A percentile compares a stretch with the other conserved stretches of the same genome.
phyloP scores from a whole-genome alignment of 2,113 vertebrate genomes.

The Petrocephalus microphthalmus region DNA sequence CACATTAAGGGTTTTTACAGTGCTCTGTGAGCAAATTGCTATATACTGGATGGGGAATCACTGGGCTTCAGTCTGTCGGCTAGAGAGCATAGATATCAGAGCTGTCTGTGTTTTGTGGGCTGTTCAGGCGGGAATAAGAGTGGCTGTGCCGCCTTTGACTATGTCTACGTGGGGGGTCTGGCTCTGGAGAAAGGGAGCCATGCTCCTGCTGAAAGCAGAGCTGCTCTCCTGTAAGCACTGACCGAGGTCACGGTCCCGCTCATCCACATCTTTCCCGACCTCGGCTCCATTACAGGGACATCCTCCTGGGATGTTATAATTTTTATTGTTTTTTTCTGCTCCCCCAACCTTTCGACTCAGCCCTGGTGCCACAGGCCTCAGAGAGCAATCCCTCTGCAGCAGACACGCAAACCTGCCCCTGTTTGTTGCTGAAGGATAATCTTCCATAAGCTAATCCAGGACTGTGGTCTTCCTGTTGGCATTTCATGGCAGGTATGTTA shows the following conservation, averaged over 20 bases:
- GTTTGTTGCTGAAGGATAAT: neutral
- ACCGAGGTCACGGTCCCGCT: neutral
- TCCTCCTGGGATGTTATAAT: neutral
- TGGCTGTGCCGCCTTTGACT: neutral
- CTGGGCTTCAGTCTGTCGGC: neutral
- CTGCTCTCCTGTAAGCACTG: neutral
- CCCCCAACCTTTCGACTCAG: neutral
- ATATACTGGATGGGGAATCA: neutral
- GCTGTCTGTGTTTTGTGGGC: neutral
- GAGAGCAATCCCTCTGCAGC: neutral
- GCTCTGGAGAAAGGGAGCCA: neutral
- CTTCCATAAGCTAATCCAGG: neutral
- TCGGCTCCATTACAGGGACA: neutral
- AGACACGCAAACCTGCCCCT: neutral
- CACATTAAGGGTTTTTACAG: slow-evolving; percentile 9
- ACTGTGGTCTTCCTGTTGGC: neutral
- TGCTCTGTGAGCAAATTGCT: neutral
- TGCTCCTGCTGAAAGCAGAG: neutral
- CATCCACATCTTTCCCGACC: neutral
- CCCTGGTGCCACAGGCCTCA: neutral
- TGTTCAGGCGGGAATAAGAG: neutral
- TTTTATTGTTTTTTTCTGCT: neutral
- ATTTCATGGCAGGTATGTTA: neutral
- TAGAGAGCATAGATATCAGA: neutral
- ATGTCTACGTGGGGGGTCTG: neutral